These are phyloP conservation scores for Helicoverpa zea DNA, from an alignment of 1,140 invertebrate species.

Conservation along the genomic window DNA sequence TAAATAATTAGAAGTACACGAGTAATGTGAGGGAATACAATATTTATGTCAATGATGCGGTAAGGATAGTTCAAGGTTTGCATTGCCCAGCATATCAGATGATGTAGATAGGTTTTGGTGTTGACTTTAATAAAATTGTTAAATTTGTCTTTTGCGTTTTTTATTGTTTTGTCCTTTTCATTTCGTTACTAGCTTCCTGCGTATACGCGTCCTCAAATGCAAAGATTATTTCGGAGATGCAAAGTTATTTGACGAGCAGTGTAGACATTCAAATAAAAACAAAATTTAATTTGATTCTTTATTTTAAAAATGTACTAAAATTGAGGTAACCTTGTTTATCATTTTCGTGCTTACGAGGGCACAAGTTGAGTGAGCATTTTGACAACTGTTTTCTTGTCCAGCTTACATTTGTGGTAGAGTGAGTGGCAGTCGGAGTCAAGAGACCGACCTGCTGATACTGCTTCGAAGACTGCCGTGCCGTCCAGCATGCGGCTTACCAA, in stretches of 20 bases:
- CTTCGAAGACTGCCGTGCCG: constrained; percentile 92
- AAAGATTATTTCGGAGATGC: too few species aligned
- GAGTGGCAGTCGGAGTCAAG: constrained; percentile 88
- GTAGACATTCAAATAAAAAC: neutral
- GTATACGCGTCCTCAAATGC: too few species aligned
- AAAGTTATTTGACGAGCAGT: too few species aligned
- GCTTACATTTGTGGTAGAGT: constrained; percentile 88
- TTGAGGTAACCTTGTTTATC: neutral
- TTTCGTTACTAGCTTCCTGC: neutral
- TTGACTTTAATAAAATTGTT: constrained; percentile 81
- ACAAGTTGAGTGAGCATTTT: constrained; percentile 88
- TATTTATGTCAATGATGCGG: constrained; percentile 47
- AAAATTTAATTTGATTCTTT: constrained; percentile 3
- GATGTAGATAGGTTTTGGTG: constrained; percentile 78
- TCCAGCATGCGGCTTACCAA: constrained; percentile 91
- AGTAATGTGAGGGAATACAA: constrained; percentile 44
- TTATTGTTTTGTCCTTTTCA: constrained; percentile 57
- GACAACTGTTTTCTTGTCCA: constrained; percentile 89
- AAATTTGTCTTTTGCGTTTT: constrained; percentile 72
- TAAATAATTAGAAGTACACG: constrained; percentile 44
- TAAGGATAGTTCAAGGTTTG: constrained; percentile 53
- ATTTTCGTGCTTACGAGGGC: constrained; percentile 72
- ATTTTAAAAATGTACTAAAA: constrained; percentile 39
- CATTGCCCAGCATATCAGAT: constrained; percentile 75
- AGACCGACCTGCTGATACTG: constrained; percentile 89